phyloP scores from a whole-genome alignment of 2,888 invertebrate genomes.

The Pegoplata infirma region DNA sequence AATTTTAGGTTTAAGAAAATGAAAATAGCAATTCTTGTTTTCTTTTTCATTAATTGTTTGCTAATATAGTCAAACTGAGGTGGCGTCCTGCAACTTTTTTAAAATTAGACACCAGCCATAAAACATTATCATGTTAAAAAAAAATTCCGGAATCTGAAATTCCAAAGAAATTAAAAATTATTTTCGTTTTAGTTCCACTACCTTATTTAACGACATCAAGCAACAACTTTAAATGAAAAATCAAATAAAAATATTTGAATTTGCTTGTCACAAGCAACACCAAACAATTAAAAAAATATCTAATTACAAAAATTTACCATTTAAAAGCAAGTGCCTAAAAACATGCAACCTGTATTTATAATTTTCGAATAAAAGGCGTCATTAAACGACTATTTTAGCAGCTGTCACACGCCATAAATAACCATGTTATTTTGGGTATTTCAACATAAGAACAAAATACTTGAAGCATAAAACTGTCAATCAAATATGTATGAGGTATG shows the following conservation, averaged over 20 bases:
- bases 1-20: no score
- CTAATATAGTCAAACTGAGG: no score
- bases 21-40: no score
- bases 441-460: constrained; percentile 16
- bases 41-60: no score
- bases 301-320: constrained; percentile 1
- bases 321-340: background rate
- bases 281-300: background rate
- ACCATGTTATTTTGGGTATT: constrained; percentile 7
- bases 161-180: no score
- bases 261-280: background rate
- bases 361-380: constrained; percentile 2
- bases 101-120: no score
- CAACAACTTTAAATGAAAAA: background rate
- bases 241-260: background rate
- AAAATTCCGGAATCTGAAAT: no score
- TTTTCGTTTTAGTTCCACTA: no score
- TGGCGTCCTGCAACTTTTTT: no score
- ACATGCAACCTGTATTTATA: background rate
- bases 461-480: constrained; percentile 41
- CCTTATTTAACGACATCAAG: no score
- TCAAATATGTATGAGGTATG: constrained; percentile 1
- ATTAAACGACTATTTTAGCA: constrained; percentile 28
- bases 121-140: no score
- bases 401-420: constrained; percentile 47